A percentile compares a stretch with the other conserved stretches of the same genome.
Conservation (phyloP, 2,797 vertebrate species). For the Martes flavigula region DNA sequence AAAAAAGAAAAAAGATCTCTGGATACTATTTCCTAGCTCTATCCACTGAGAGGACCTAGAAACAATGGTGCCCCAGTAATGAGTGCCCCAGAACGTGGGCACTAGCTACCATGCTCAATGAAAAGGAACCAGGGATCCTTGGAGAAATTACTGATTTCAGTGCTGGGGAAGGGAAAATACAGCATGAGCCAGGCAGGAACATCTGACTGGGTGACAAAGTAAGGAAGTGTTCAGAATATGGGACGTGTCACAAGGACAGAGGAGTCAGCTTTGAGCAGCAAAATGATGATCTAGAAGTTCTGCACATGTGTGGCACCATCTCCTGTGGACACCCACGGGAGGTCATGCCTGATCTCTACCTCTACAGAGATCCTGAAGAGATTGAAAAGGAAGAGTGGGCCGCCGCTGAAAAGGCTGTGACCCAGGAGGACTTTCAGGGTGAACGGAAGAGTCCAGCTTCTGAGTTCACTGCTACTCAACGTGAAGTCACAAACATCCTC, state of each 20-base stretch:
- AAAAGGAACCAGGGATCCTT: background rate
- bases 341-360: background rate
- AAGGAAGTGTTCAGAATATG: constrained; percentile 30
- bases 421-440: background rate
- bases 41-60: background rate
- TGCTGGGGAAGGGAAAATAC: background rate
- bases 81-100: background rate
- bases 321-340: background rate
- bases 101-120: constrained; percentile 6
- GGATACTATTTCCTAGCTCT: constrained; percentile 10
- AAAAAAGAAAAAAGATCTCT: background rate
- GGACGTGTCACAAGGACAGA: background rate
- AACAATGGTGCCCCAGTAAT: background rate
- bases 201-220: constrained; percentile 6
- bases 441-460: background rate
- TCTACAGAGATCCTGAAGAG: background rate
- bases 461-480: background rate
- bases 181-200: background rate
- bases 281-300: background rate
- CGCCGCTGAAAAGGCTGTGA: background rate
- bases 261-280: background rate
- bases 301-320: background rate
- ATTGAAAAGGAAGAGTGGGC: background rate
- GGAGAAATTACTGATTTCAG: constrained; percentile 33
- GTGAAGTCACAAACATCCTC: background rate